Evolutionary conservation across 2,888 invertebrate species (phyloP).

Genomic region (Cryptus viduatorius): DNA sequence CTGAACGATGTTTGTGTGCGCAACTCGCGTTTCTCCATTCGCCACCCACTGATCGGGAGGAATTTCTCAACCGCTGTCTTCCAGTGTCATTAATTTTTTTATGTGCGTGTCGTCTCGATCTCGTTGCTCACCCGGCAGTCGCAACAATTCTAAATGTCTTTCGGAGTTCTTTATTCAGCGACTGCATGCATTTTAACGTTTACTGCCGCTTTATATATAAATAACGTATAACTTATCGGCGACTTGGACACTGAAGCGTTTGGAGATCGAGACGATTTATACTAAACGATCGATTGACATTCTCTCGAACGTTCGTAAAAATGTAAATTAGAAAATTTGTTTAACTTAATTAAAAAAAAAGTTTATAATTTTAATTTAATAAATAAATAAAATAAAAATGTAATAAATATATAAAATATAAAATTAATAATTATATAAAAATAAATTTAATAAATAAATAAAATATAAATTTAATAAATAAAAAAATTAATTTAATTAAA

Average conservation of each 20-base stretch:
- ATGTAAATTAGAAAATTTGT: too few species aligned
- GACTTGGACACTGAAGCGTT: background rate
- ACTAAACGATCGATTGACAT: too few species aligned
- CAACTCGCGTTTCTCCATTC: background rate
- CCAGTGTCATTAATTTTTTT: constrained; percentile 6
- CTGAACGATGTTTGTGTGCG: background rate
- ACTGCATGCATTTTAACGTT: background rate
- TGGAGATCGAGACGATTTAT: background rate
- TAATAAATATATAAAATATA: too few species aligned
- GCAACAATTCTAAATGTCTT: constrained; percentile 10
- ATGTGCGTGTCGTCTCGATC: constrained; percentile 14
- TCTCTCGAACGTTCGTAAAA: background rate
- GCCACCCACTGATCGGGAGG: background rate
- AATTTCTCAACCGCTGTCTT: background rate
- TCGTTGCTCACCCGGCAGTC: background rate
- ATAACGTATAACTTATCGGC: background rate
- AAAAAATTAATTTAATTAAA: too few species aligned
- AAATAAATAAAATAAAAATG: too few species aligned
- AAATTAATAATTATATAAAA: too few species aligned
- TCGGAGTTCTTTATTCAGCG: constrained; percentile 2
- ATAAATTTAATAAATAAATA: too few species aligned
- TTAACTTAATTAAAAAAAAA: too few species aligned
- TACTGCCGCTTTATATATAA: too few species aligned
- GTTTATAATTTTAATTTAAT: too few species aligned
- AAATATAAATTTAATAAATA: too few species aligned